Evolutionary conservation across 2,113 vertebrate genomes (phyloP).

Genomic region (Campylomormyrus numenius): DNA sequence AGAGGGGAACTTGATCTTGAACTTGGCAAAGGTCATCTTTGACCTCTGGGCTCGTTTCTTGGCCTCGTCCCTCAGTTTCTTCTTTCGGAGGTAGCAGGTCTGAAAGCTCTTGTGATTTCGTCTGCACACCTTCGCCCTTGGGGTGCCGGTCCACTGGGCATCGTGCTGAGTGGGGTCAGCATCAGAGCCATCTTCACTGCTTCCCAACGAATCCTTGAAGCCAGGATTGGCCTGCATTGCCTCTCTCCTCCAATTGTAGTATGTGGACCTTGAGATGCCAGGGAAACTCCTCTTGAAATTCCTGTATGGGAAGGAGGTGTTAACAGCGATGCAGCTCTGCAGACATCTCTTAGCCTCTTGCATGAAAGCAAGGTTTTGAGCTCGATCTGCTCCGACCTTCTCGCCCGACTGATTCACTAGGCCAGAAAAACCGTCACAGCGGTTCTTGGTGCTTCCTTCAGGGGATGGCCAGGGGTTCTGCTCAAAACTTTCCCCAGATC

Average conservation of each 20-base stretch:
- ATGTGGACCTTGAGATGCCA: constrained; percentile 88
- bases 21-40: constrained; percentile 72
- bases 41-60: constrained; percentile 67
- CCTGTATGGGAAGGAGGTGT: constrained; percentile 78
- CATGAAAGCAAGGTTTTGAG: constrained; percentile 67
- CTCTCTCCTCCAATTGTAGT: constrained; percentile 95
- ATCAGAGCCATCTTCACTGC: constrained; percentile 57
- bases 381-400: constrained; percentile 53
- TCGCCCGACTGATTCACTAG: constrained; percentile 48
- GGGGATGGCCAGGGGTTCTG: constrained; percentile 62
- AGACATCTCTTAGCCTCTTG: constrained; percentile 84
- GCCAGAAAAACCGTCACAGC: constrained; percentile 43
- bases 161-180: constrained; percentile 37
- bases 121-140: constrained; percentile 43
- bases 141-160: constrained; percentile 17
- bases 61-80: constrained; percentile 68
- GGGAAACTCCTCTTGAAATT: constrained; percentile 87
- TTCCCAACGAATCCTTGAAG: constrained; percentile 59
- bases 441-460: constrained; percentile 43
- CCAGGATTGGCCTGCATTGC: constrained; percentile 72
- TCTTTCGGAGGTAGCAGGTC: constrained; percentile 62
- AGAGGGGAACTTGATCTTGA: constrained; percentile 75
- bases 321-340: constrained; percentile 81
- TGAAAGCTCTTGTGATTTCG: constrained; percentile 42
- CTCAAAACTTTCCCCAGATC: constrained; percentile 58